phyloP scores from a whole-genome alignment of 2,113 vertebrate species.

The Osmerus mordax region DNA sequence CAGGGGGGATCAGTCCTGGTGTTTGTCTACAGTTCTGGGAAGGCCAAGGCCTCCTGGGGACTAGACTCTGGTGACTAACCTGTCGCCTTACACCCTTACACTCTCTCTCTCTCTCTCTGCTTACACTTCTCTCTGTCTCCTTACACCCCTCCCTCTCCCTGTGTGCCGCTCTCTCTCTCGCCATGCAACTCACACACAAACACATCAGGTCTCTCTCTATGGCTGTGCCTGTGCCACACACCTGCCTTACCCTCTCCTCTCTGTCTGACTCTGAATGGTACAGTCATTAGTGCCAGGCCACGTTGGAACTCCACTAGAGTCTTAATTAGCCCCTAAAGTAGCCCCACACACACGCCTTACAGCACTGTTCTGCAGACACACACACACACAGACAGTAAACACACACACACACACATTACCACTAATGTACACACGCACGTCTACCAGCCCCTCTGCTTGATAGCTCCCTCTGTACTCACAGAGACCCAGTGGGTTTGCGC shows the following conservation, averaged over 20 bases:
- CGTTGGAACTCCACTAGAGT: not conserved
- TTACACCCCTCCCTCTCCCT: not conserved
- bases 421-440: not conserved
- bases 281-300: slow-evolving; percentile 15
- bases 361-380: not conserved
- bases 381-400: not conserved
- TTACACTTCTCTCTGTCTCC: not conserved
- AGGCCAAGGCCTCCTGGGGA: slow-evolving; percentile 10
- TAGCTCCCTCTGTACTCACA: not conserved
- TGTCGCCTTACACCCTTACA: slow-evolving; percentile 17
- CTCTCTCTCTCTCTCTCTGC: not conserved
- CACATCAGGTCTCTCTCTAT: not conserved
- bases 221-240: not conserved
- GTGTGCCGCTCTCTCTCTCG: not conserved
- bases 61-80: slow-evolving; percentile 1
- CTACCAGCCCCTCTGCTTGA: not conserved
- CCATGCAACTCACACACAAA: not conserved
- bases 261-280: slow-evolving; percentile 1
- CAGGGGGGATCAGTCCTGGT: slow-evolving; percentile 14
- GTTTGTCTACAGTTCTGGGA: slow-evolving; percentile 21
- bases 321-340: slow-evolving; percentile 15
- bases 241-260: not conserved
- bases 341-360: not conserved
- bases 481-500: too few relatives aligned
- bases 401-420: not conserved